Base-by-base conservation (phyloP, 1,140 invertebrate genomes). In the Ceratosolen fusciceps region DNA sequence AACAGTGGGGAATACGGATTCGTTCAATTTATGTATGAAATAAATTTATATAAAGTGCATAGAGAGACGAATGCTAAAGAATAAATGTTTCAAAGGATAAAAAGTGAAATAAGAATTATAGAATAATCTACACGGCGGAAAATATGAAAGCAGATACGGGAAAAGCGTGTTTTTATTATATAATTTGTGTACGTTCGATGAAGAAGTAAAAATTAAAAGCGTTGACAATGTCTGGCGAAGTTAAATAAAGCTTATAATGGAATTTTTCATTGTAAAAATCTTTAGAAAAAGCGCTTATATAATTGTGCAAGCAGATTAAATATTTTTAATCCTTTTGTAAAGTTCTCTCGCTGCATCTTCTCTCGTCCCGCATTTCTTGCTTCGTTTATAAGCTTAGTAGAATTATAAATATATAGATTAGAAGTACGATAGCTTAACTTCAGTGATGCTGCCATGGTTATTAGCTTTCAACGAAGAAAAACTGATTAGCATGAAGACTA, bases 221-320 rank as follows among this genome's bases (percentile, higher is more conserved):
- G 9, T 62, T 62, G 1, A 16, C 31, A 62, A 34, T 62, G n/a
- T n/a, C n/a, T n/a, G n/a, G 16, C 31, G 26, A 62, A 8, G 16
- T 14, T 34, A 34, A 16, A 24, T 34, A 62, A 62, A 34, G n/a
- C 31, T 19, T 9, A 34, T 34, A 34, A 62, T 62, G 29, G 34
- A 62, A 62, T 19, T 62, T 62, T 62, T 62, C 58, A 34, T 62
- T n/a, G n/a, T n/a, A n/a, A n/a, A n/a, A n/a, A n/a, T n/a, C n/a
- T n/a, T n/a, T n/a, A n/a, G n/a, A n/a, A n/a, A n/a, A n/a, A n/a
- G n/a, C n/a, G n/a, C n/a, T n/a, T n/a, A n/a, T n/a, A n/a, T n/a
- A n/a, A n/a, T n/a, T n/a, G n/a, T n/a, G n/a, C n/a, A n/a, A n/a
- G n/a, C n/a, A n/a, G n/a, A n/a, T n/a, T n/a, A n/a, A n/a, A n/a